Percentiles rank a stretch among this genome's conserved stretches.
Conservation (phyloP, 2,113 vertebrate species). For the Xiphophorus maculatus region DNA sequence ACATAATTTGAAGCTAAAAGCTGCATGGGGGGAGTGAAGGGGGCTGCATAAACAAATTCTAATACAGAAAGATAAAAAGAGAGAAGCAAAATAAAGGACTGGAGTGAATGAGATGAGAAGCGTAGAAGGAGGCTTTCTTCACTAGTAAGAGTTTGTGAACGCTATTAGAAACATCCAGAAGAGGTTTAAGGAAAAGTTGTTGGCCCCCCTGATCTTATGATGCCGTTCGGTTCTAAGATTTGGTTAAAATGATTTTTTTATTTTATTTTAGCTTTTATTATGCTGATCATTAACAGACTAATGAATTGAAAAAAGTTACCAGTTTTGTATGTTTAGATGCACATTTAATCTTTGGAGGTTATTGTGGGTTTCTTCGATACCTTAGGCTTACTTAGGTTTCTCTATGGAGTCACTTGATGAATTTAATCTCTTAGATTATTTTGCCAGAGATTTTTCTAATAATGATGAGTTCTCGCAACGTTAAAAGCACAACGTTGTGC, state of each 20-base stretch:
- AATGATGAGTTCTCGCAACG: too few relatives aligned
- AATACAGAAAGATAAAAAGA: conserved; percentile 35
- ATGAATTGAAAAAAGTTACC: not conserved
- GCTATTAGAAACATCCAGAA: conserved; percentile 24
- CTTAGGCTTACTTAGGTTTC: too few relatives aligned
- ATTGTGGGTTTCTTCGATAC: too few relatives aligned
- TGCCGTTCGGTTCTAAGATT: not conserved
- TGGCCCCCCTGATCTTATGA: not conserved
- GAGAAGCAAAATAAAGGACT: conserved; percentile 35
- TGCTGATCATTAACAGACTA: not conserved
- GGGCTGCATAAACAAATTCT: conserved; percentile 58
- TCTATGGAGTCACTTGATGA: too few relatives aligned
- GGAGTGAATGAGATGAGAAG: conserved; percentile 52
- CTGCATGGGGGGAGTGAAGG: conserved; percentile 41
- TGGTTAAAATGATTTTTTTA: not conserved
- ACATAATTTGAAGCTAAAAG: conserved; percentile 67
- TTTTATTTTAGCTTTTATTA: not conserved
- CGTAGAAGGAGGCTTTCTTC: conserved; percentile 15
- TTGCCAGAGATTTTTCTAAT: too few relatives aligned
- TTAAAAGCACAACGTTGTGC: too few relatives aligned
- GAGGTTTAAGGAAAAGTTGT: not conserved
- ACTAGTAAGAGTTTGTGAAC: conserved; percentile 1
- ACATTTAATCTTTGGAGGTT: too few relatives aligned
- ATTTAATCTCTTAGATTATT: too few relatives aligned
- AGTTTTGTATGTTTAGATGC: too few relatives aligned